Conservation (phyloP, 2,888 invertebrate genomes). For the Prosopocoilus inquinatus region DNA sequence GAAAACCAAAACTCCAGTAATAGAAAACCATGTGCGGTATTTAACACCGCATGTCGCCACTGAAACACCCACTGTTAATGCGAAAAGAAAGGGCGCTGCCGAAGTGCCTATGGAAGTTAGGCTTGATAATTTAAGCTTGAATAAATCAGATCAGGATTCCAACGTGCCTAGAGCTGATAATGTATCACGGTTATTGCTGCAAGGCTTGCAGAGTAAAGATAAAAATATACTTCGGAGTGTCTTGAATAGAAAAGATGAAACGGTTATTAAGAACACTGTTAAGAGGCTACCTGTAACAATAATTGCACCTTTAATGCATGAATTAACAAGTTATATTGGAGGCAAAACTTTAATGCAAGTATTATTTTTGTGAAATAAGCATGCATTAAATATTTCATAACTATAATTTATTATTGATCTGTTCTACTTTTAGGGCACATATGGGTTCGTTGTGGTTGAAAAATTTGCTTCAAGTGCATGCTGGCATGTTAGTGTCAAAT, state of each 20-base stretch:
- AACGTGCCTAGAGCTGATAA: constrained; percentile 65
- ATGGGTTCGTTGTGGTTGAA: constrained; percentile 60
- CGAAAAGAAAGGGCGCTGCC: constrained; percentile 28
- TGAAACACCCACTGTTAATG: constrained; percentile 36
- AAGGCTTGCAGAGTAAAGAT: constrained; percentile 85
- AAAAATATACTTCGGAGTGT: constrained; percentile 70
- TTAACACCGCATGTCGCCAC: constrained; percentile 47
- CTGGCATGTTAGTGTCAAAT: constrained; percentile 62
- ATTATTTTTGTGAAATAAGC: background rate
- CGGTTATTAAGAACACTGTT: constrained; percentile 71
- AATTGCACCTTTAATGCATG: constrained; percentile 69
- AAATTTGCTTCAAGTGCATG: constrained; percentile 58
- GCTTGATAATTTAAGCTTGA: constrained; percentile 74
- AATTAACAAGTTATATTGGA: constrained; percentile 67
- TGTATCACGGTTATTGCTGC: constrained; percentile 76
- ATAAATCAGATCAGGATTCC: constrained; percentile 53
- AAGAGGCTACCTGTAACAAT: constrained; percentile 73
- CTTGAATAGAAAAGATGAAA: constrained; percentile 63
- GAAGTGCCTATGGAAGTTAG: constrained; percentile 82
- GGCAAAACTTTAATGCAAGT: constrained; percentile 69
- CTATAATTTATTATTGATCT: background rate
- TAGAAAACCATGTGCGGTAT: constrained; percentile 54
- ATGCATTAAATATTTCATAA: too few relatives aligned
- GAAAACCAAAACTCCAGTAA: constrained; percentile 50
- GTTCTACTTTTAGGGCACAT: constrained; percentile 50